phyloP scores from a whole-genome alignment of 2,113 vertebrate species.

The Tenrec ecaudatus region DNA sequence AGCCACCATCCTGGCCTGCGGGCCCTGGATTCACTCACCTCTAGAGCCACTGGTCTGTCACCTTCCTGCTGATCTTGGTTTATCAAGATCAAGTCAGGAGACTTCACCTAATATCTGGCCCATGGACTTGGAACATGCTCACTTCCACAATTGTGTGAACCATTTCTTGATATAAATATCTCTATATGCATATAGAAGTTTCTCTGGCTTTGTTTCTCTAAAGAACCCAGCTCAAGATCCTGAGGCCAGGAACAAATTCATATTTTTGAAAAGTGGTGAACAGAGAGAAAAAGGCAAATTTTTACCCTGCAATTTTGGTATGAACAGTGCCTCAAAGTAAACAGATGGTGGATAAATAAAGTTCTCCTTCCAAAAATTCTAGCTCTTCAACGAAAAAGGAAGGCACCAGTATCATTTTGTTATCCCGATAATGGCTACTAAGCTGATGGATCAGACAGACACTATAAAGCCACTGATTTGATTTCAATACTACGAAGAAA shows the following conservation, averaged over 20 bases:
- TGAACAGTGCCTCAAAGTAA: background rate
- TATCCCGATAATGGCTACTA: background rate
- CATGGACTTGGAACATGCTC: too few species aligned
- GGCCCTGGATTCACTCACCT: too few species aligned
- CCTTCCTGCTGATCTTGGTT: too few species aligned
- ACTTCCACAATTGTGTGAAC: too few species aligned
- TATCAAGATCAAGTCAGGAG: too few species aligned
- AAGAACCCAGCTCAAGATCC: too few species aligned
- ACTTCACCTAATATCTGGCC: too few species aligned
- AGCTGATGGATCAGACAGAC: background rate
- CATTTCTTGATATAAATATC: too few species aligned
- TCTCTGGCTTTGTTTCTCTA: too few species aligned
- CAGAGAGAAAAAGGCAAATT: background rate
- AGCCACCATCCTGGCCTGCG: too few species aligned
- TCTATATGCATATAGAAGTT: too few species aligned
- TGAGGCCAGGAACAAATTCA: background rate
- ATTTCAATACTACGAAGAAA: conserved; percentile 1
- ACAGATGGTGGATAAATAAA: background rate
- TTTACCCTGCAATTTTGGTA: conserved; percentile 15
- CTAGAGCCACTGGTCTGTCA: too few species aligned
- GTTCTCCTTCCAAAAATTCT: conserved; percentile 30
- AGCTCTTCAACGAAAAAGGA: background rate
- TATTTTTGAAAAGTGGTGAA: conserved; percentile 48
- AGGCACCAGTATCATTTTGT: background rate
- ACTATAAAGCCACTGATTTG: background rate